Evolutionary conservation across 2,113 vertebrate genomes (phyloP), one percentile per base, ranked within the genome.

Genomic region (Thalassoma bifasciatum): DNA sequence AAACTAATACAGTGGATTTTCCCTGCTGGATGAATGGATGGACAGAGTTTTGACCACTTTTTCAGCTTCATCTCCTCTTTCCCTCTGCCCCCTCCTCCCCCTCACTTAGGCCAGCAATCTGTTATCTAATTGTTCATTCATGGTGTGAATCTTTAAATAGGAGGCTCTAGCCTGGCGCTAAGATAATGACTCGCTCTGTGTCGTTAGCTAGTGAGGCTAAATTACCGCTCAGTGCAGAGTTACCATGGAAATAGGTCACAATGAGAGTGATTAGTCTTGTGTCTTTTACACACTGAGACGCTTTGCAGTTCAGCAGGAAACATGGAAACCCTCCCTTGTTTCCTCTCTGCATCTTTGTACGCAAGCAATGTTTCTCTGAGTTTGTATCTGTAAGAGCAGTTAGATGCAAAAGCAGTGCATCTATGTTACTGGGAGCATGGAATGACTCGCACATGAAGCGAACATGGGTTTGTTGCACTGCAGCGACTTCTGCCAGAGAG

Each of bases 71-170:
- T 75, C 52, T 66, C 66, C 36, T 21, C n/a, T 56, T 63, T 65
- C 62, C 10, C 49, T 63, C 49, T 5, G 46, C 68, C 62, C 34
- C 66, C 22, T 19, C 59, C 63, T 77, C 76, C 52, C 77, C 70
- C 59, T 62, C 77, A 74, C 86, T 86, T 62, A 51, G 70, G 63
- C 76, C 84, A 66, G 54, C 84, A 91, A 88, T 90, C 91, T 88
- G 79, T 66, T 82, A 81, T 87, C 80, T 94, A 94, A 95, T 93
- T 92, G 89, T 93, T 93, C 92, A 92, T 90, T 92, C 93, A 88
- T 83, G 84, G 86, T 87, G 80, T 82, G 89, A 93, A 92, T 93
- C 92, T 89, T 91, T 93, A 93, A 94, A 95, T 90, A 91, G 90
- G 88, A 89, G 83, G 83, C 79, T 84, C 83, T 46, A 68, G 86